A percentile compares a stretch with the other conserved stretches of the same genome.
Conservation (phyloP, 2,888 invertebrate genomes). For the Cheilosia vulpina region DNA sequence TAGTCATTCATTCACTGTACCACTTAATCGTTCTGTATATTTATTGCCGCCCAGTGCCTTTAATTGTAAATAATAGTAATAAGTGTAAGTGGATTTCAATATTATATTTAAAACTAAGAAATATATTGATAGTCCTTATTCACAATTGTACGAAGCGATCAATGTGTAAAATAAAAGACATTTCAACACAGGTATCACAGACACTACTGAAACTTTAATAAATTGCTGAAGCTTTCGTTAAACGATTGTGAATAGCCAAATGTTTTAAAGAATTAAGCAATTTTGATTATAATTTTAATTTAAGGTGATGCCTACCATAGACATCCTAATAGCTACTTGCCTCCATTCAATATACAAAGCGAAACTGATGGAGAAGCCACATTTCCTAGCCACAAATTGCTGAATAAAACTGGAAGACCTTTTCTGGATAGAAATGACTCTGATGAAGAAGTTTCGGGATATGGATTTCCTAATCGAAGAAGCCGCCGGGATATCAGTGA, state of each 20-base stretch:
- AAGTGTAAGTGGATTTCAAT: constrained; percentile 78
- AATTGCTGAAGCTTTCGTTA: too few relatives aligned
- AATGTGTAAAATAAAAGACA: too few relatives aligned
- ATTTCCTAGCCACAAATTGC: constrained; percentile 76
- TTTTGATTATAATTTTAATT: constrained; percentile 16
- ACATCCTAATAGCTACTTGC: constrained; percentile 93
- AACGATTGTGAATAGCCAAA: too few relatives aligned
- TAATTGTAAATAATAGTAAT: constrained; percentile 84
- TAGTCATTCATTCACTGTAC: neutral
- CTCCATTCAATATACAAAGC: constrained; percentile 88
- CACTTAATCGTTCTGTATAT: constrained; percentile 81
- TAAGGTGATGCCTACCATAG: constrained; percentile 89
- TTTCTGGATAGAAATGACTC: constrained; percentile 81
- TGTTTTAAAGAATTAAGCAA: neutral
- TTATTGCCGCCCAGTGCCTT: constrained; percentile 85
- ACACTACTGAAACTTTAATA: too few relatives aligned
- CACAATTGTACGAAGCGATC: too few relatives aligned
- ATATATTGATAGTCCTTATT: neutral
- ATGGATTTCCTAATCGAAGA: constrained; percentile 84
- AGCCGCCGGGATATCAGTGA: constrained; percentile 82
- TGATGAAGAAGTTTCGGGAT: constrained; percentile 83
- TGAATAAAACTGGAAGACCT: constrained; percentile 75
- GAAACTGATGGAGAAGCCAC: constrained; percentile 86
- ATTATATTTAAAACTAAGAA: neutral
- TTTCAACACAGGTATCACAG: too few relatives aligned